Evolutionary conservation across 2,113 vertebrate genomes (phyloP).

Genomic region (Hemiscyllium ocellatum): DNA sequence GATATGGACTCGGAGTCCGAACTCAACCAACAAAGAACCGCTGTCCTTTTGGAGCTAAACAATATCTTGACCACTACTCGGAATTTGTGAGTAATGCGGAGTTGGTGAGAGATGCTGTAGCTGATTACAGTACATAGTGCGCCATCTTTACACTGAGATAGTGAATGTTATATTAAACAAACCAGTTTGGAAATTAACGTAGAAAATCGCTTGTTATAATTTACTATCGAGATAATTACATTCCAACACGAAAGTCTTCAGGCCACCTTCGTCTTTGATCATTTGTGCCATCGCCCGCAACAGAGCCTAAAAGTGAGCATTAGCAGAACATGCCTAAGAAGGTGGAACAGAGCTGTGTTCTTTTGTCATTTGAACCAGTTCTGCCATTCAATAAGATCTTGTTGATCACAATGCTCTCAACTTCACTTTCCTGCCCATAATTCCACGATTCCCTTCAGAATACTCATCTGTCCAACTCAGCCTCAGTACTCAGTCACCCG

Average conservation of each 20-base stretch:
- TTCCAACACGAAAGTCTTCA: neutral
- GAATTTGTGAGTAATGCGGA: constrained; percentile 4
- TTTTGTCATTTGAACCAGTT: too few relatives aligned
- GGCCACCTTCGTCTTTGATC: neutral
- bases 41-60: constrained; percentile 5
- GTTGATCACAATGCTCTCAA: too few relatives aligned
- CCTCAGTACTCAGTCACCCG: too few relatives aligned
- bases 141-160: neutral
- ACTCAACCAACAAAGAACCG: neutral
- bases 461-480: too few relatives aligned
- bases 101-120: neutral
- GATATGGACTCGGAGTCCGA: constrained; percentile 26
- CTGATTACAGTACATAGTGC: neutral
- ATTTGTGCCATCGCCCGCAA: neutral
- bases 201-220: neutral
- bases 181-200: neutral
- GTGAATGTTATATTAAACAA: too few relatives aligned
- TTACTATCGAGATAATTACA: neutral
- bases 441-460: too few relatives aligned
- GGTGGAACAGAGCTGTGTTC: too few relatives aligned
- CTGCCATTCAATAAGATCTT: too few relatives aligned
- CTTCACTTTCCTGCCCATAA: too few relatives aligned
- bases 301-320: neutral
- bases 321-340: neutral
- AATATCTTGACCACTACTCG: constrained; percentile 7